Conservation (phyloP, 2,888 invertebrate species). For the Drosophila greeni region DNA sequence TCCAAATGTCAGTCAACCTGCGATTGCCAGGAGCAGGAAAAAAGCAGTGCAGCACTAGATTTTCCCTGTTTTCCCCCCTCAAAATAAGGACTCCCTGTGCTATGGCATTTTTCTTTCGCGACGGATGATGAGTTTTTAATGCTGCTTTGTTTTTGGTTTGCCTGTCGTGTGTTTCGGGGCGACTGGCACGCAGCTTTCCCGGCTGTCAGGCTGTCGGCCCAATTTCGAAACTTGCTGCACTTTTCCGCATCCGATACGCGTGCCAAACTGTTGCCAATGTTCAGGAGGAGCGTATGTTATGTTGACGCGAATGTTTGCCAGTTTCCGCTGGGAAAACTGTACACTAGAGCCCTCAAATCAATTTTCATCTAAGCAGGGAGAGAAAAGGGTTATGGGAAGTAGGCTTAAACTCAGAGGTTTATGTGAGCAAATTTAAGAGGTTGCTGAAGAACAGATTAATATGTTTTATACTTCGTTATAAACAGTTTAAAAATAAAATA, state of each 20-base stretch:
- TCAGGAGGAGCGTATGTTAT: slow-evolving; percentile 33
- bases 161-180: slow-evolving; percentile 47
- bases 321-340: slow-evolving; percentile 42
- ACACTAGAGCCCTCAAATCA: slow-evolving; percentile 33
- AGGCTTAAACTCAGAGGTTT: not conserved
- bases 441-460: not conserved
- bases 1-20: slow-evolving; percentile 49
- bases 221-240: slow-evolving; percentile 53
- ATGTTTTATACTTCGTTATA: not conserved
- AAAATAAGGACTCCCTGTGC: slow-evolving; percentile 6
- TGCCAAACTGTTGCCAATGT: slow-evolving; percentile 59
- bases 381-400: not conserved
- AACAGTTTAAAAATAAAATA: not conserved
- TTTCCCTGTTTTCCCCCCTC: not conserved
- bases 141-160: slow-evolving; percentile 51
- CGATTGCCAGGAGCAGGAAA: slow-evolving; percentile 28
- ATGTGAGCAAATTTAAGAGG: rapidly evolving
- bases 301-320: slow-evolving; percentile 45
- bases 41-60: slow-evolving; percentile 29
- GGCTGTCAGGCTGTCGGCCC: slow-evolving; percentile 59
- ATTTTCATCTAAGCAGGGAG: slow-evolving; percentile 15
- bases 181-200: slow-evolving; percentile 59
- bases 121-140: slow-evolving; percentile 63
- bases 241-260: slow-evolving; percentile 49
- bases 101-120: slow-evolving; percentile 13